Evolutionary conservation across 2,888 invertebrate species (phyloP), one percentile per base, ranked within the genome.

Genomic region (Heliothis peltigera): DNA sequence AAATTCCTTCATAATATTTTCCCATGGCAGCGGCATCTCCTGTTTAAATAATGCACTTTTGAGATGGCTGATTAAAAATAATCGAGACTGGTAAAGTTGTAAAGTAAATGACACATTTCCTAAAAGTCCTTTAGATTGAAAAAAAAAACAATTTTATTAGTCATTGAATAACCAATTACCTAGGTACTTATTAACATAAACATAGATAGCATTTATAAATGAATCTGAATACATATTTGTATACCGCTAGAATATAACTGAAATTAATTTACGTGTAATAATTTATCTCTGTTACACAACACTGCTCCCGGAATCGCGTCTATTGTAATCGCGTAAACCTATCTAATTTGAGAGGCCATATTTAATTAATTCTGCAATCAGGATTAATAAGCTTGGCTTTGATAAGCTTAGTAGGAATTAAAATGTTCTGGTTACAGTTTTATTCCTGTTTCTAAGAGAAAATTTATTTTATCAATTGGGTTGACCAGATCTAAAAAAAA

Each of bases 341-440:
- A 51, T 64, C 21, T n/a, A 5, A 46, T 35, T 18, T 25, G 2
- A n/a, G 19, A 42, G 21, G 2, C 10, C 8, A 28, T 21, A 28
- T 21, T 61, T n/a, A 28, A 46, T 61, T 60, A 28, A 61, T 21
- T 48, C 17, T 12, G 7, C 10, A 28, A 18, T 60, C 42, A 43
- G 57, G 19, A 4, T 8, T 1, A 6, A 19, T 42, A 12, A 51
- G 32, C 32, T 32, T 32, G 32, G 12, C 32, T 32, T 32, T 32
- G 32, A 32, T 25, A 25, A 32, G 32, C 32, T 32, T 32, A 12
- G 32, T 32, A 32, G 32, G n/a, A 15, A 39, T 39, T n/a, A 39
- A n/a, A 39, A n/a, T 39, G 39, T n/a, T n/a, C 39, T 39, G n/a
- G n/a, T 15, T 39, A n/a, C 39, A 4, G 39, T 39, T 39, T 15